Evolutionary conservation across 1,140 invertebrate species (phyloP).

Genomic region (Globodera rostochiensis): DNA sequence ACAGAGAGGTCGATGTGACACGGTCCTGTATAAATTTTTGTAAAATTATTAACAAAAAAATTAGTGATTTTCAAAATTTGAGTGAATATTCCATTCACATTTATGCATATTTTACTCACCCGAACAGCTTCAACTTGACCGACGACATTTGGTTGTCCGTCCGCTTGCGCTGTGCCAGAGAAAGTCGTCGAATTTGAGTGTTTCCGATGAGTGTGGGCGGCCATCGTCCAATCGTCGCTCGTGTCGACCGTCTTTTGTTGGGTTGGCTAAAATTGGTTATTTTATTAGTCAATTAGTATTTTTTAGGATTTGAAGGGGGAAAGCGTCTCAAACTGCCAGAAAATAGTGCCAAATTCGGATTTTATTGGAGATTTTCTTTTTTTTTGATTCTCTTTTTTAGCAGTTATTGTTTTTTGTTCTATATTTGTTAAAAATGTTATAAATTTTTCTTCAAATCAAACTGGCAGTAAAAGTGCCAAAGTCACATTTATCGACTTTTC

Average conservation of each 20-base stretch:
- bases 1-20: neutral
- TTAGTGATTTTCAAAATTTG: neutral
- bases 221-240: neutral
- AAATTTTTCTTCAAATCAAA: too few relatives aligned
- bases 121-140: neutral
- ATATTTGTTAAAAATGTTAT: too few relatives aligned
- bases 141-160: neutral
- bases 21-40: neutral
- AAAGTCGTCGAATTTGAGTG: neutral
- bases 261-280: neutral
- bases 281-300: too few relatives aligned
- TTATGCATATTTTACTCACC: neutral
- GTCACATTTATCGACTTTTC: too few relatives aligned
- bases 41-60: neutral
- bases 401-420: too few relatives aligned
- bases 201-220: neutral
- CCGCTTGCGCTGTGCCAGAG: neutral
- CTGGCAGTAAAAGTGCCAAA: too few relatives aligned
- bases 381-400: too few relatives aligned
- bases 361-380: too few relatives aligned
- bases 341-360: too few relatives aligned
- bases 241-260: neutral
- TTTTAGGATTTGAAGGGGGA: too few relatives aligned
- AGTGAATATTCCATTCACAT: neutral
- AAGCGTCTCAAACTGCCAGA: too few relatives aligned